Conservation (phyloP, 2,113 vertebrate species). For the Corythaeola cristata region DNA sequence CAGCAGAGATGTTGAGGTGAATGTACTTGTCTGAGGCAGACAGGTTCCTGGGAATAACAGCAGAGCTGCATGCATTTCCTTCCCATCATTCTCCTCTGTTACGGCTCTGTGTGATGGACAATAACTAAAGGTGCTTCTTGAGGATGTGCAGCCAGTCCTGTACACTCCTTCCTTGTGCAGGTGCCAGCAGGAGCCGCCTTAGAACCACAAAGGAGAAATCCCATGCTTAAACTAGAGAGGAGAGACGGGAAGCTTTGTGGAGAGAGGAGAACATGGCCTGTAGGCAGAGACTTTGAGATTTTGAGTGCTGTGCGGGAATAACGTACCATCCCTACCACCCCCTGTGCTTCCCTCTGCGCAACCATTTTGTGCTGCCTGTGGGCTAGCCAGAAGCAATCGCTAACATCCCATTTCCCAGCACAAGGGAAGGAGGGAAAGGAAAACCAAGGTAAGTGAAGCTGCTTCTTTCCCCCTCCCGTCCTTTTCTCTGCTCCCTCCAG, state of each 20-base stretch:
- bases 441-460: background rate
- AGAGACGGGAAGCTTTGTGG: background rate
- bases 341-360: background rate
- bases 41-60: background rate
- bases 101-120: background rate
- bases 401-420: background rate
- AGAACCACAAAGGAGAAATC: background rate
- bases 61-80: background rate
- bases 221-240: background rate
- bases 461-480: background rate
- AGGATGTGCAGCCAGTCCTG: background rate
- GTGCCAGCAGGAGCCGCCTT: background rate
- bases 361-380: background rate
- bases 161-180: no score
- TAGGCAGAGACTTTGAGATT: background rate
- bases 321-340: fast-evolving
- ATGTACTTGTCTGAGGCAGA: background rate
- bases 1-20: background rate
- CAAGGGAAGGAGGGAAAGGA: background rate
- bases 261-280: background rate
- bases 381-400: background rate
- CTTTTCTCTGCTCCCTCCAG: background rate
- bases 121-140: background rate
- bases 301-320: background rate
- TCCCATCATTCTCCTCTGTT: background rate